Conservation (phyloP, 1,140 invertebrate genomes). For the Euglossa dilemma region DNA sequence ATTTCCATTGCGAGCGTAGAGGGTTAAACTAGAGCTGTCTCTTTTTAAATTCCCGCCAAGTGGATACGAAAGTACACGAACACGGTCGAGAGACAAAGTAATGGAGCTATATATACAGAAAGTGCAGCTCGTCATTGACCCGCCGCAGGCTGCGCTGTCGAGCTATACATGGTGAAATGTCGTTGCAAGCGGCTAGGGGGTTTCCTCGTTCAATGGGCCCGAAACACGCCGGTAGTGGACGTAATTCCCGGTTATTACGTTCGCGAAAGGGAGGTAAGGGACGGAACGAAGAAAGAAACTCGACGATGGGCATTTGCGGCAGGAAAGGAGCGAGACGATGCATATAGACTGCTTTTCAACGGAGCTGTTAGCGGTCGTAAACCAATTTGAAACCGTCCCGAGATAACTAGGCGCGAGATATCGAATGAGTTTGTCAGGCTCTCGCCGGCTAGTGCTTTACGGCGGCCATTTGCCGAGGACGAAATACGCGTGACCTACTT, state of each 20-base stretch:
- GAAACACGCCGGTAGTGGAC: conserved; percentile 2
- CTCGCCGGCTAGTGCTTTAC: neutral
- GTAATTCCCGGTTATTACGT: conserved; percentile 33
- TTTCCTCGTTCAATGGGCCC: conserved; percentile 13
- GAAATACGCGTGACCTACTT: neutral
- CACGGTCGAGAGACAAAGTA: neutral
- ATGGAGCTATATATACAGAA: neutral
- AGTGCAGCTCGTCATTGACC: conserved; percentile 11
- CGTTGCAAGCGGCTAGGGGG: neutral
- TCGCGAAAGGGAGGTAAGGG: neutral
- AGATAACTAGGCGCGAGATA: conserved; percentile 30
- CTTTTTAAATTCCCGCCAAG: neutral
- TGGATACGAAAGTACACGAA: neutral
- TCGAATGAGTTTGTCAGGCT: conserved; percentile 34
- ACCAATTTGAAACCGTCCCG: conserved; percentile 42
- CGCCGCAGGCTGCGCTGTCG: neutral
- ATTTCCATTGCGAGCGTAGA: too few relatives aligned
- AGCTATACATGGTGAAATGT: neutral
- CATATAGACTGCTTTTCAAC: conserved; percentile 11
- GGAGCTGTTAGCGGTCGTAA: conserved; percentile 38
- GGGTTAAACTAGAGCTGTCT: neutral
- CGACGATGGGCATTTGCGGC: too few relatives aligned
- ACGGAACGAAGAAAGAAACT: neutral
- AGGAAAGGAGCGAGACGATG: neutral
- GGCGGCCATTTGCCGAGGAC: neutral